Conservation (phyloP, 2,888 invertebrate species). For the Rotaria macrura region DNA sequence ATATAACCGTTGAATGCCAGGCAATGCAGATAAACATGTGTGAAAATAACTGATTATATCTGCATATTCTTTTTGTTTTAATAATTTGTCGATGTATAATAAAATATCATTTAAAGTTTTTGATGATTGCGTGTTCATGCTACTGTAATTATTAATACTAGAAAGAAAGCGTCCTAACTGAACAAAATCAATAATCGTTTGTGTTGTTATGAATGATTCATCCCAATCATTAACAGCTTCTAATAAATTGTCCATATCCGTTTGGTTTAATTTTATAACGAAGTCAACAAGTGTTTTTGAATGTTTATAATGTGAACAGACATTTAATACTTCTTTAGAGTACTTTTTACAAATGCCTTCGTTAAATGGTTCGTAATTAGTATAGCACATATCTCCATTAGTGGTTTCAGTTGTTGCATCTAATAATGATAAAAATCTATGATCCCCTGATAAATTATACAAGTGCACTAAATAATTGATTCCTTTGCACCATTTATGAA, state of each 20-base stretch:
- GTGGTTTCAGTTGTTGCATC: background rate
- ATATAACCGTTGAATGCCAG: background rate
- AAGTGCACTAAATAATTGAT: background rate
- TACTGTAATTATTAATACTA: background rate
- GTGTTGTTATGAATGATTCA: background rate
- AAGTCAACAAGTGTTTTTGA: background rate
- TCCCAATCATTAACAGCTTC: background rate
- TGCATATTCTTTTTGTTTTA: background rate
- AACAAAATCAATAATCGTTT: background rate
- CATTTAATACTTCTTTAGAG: background rate
- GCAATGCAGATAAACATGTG: background rate
- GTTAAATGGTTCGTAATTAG: background rate
- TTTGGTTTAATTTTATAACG: background rate
- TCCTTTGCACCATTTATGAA: background rate
- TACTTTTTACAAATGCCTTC: background rate
- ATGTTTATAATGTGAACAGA: background rate
- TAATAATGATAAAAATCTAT: background rate
- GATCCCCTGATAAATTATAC: background rate
- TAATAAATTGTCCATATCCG: background rate
- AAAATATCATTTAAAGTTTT: background rate
- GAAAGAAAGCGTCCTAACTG: background rate
- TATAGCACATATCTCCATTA: background rate
- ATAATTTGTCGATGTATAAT: background rate
- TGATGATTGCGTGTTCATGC: background rate
- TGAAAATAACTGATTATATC: background rate